Conservation (phyloP, 2,113 vertebrate species). For the Gymnorhina tibicen region DNA sequence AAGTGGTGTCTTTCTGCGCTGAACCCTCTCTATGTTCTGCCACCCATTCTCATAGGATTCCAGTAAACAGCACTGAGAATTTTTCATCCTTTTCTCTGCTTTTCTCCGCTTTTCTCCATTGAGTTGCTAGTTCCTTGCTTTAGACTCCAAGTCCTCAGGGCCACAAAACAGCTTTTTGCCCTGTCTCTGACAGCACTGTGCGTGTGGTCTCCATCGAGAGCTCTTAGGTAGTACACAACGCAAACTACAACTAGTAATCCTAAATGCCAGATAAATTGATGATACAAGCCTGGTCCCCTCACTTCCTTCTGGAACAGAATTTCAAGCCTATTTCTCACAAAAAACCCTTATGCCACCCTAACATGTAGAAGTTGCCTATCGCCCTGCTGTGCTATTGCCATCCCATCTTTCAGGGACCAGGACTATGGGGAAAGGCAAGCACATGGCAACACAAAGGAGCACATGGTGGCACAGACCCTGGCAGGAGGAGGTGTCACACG, state of each 20-base stretch:
- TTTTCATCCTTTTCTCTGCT: not conserved
- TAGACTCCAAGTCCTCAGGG: not conserved
- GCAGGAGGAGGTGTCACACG: no score
- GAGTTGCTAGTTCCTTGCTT: not conserved
- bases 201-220: not conserved
- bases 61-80: not conserved
- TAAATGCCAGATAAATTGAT: not conserved
- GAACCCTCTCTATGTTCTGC: not conserved
- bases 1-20: not conserved
- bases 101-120: not conserved
- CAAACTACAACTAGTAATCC: not conserved
- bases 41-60: not conserved
- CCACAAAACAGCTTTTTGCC: not conserved
- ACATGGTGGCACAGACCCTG: no score
- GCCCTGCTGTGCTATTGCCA: not conserved
- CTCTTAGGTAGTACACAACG: rapidly evolving
- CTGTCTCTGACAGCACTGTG: not conserved
- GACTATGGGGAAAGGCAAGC: not conserved
- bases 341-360: not conserved
- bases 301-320: not conserved
- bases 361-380: not conserved
- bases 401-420: not conserved
- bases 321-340: not conserved
- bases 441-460: no score
- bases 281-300: not conserved